Conservation (phyloP, 2,888 invertebrate genomes). For the Leptogaster cylindrica region DNA sequence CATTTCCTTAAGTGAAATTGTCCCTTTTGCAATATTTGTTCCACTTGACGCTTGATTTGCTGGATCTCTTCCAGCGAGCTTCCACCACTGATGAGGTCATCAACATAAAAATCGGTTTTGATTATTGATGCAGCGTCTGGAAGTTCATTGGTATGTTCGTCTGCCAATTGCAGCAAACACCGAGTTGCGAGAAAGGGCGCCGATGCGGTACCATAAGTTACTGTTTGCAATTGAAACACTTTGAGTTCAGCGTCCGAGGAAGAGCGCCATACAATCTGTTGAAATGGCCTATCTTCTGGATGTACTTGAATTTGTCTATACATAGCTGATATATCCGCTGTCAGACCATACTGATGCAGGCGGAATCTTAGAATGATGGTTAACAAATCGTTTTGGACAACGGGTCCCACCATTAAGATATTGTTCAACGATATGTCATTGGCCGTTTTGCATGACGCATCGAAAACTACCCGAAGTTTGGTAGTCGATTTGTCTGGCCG, state of each 20-base stretch:
- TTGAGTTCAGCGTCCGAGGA: slow-evolving; percentile 49
- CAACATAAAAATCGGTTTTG: slow-evolving; percentile 12
- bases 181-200: slow-evolving; percentile 16
- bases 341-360: slow-evolving; percentile 50
- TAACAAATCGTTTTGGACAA: slow-evolving; percentile 50
- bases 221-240: slow-evolving; percentile 56
- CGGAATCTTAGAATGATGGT: slow-evolving; percentile 51
- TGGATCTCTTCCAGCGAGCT: not conserved
- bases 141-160: slow-evolving; percentile 12
- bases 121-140: not conserved
- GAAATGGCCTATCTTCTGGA: slow-evolving; percentile 2
- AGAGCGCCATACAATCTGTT: slow-evolving; percentile 14
- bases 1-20: slow-evolving; percentile 5
- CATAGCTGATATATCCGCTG: slow-evolving; percentile 47
- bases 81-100: slow-evolving; percentile 8
- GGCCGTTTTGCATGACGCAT: slow-evolving; percentile 50
- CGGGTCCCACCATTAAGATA: slow-evolving; percentile 42
- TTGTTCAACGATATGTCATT: not conserved
- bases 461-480: slow-evolving; percentile 43
- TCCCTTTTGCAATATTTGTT: not conserved
- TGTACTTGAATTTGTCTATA: slow-evolving; percentile 45
- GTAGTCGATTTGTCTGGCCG: slow-evolving; percentile 38
- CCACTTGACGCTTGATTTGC: not conserved
- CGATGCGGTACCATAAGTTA: slow-evolving; percentile 25
- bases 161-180: slow-evolving; percentile 36